Evolutionary conservation across 2,113 vertebrate species (phyloP).

Genomic region (Vidua chalybeata): DNA sequence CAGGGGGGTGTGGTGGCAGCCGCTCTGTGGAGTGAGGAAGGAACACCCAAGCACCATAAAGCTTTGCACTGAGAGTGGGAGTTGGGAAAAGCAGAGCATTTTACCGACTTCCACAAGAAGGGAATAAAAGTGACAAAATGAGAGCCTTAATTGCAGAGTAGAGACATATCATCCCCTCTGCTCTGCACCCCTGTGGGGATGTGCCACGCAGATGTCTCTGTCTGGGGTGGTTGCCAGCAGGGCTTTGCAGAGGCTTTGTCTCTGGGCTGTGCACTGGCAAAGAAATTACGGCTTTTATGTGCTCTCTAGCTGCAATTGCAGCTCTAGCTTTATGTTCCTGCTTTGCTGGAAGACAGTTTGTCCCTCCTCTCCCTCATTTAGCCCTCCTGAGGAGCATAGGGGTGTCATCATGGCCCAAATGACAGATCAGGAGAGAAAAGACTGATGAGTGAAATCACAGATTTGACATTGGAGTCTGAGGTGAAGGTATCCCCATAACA

Average conservation of each 20-base stretch:
- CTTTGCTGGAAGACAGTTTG: not conserved
- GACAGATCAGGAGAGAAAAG: not conserved
- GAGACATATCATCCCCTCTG: not conserved
- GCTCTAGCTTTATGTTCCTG: not conserved
- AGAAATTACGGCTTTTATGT: not conserved
- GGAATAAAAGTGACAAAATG: constrained; percentile 6
- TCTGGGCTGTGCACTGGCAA: not conserved
- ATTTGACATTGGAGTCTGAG: not conserved
- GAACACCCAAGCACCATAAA: not conserved
- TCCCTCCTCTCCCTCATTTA: not conserved
- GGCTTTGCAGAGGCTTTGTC: constrained; percentile 37
- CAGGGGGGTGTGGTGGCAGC: not conserved
- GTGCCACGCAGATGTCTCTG: not conserved
- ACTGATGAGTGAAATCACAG: not conserved
- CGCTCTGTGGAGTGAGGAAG: fast-evolving
- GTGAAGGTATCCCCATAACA: not conserved
- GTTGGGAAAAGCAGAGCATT: not conserved
- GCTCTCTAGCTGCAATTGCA: not conserved
- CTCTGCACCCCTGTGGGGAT: not conserved
- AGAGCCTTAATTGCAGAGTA: constrained; percentile 46
- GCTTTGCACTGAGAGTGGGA: not conserved
- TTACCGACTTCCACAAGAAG: not conserved
- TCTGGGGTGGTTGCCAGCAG: not conserved
- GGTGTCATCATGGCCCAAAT: not conserved
- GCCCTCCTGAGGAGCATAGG: not conserved